Evolutionary conservation across 2,797 vertebrate genomes (phyloP).

Genomic region (Crenichthys baileyi): DNA sequence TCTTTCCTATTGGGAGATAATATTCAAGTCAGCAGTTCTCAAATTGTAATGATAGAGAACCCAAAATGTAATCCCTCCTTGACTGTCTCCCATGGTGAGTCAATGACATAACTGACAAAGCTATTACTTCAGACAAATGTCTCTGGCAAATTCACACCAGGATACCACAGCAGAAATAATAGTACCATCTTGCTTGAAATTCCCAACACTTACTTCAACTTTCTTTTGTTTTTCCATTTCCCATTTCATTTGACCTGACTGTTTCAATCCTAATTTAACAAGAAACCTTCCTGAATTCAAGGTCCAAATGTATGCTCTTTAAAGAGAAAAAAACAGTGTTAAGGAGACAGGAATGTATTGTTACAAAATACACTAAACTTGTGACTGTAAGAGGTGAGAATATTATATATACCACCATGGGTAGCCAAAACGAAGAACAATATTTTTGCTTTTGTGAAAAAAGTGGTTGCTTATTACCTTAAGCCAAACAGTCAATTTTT

Average conservation of each 20-base stretch:
- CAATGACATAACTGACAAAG: conserved; percentile 79
- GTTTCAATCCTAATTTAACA: not conserved
- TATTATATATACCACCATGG: not conserved
- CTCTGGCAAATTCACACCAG: conserved; percentile 72
- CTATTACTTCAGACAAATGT: conserved; percentile 81
- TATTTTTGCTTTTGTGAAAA: not conserved
- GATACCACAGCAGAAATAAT: conserved; percentile 71
- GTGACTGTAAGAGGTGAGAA: not conserved
- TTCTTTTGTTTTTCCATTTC: conserved; percentile 39
- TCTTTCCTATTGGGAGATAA: conserved; percentile 75
- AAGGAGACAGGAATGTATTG: not conserved
- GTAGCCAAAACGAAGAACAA: not conserved
- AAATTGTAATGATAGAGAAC: conserved; percentile 79
- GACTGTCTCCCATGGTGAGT: conserved; percentile 78
- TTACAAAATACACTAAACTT: not conserved
- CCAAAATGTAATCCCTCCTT: conserved; percentile 79
- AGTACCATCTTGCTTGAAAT: conserved; percentile 63
- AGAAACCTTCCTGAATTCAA: not conserved
- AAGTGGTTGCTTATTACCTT: too few relatives aligned
- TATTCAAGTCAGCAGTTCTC: conserved; percentile 79
- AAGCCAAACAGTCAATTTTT: too few relatives aligned
- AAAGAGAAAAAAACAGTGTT: not conserved
- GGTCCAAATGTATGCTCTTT: not conserved
- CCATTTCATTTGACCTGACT: conserved; percentile 11
- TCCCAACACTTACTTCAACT: conserved; percentile 40